phyloP scores from a whole-genome alignment of 2,797 vertebrate genomes.

The Chloroceryle inda region DNA sequence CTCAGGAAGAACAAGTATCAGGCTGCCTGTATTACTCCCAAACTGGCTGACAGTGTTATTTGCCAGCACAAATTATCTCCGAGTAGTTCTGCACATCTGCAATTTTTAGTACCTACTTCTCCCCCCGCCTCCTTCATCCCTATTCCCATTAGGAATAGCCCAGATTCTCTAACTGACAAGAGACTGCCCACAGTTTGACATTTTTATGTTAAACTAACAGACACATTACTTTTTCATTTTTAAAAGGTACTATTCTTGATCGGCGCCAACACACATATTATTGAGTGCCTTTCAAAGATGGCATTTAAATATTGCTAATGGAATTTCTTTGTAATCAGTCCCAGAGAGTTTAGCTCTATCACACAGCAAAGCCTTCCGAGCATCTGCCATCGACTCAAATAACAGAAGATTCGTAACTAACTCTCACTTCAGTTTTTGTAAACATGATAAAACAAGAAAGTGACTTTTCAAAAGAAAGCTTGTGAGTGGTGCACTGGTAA shows the following conservation, averaged over 20 bases:
- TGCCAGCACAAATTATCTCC: conserved; percentile 69
- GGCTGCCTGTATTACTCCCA: conserved; percentile 42
- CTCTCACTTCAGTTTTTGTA: conserved; percentile 71
- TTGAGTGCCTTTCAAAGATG: conserved; percentile 74
- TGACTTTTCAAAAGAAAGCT: conserved; percentile 56
- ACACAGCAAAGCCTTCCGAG: conserved; percentile 59
- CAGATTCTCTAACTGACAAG: conserved; percentile 77
- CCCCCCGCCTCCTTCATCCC: background rate
- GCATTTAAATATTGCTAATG: conserved; percentile 81
- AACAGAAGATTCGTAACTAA: conserved; percentile 54
- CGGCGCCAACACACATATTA: conserved; percentile 76
- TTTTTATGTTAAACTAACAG: conserved; percentile 79
- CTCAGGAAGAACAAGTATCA: conserved; percentile 56
- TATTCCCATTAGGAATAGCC: conserved; percentile 77
- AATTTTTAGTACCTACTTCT: conserved; percentile 47
- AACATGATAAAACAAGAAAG: conserved; percentile 74
- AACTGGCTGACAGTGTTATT: conserved; percentile 57
- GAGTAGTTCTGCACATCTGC: conserved; percentile 65
- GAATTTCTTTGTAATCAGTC: conserved; percentile 80
- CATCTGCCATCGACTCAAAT: conserved; percentile 61
- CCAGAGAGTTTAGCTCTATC: conserved; percentile 70
- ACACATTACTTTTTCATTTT: conserved; percentile 77
- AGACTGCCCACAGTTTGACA: conserved; percentile 78
- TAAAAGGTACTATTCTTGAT: conserved; percentile 77
- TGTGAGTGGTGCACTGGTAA: background rate